Evolutionary conservation across 64 coral and sea anemone genomes (phyloP).

Genomic region (Dendronephthya gigantea): DNA sequence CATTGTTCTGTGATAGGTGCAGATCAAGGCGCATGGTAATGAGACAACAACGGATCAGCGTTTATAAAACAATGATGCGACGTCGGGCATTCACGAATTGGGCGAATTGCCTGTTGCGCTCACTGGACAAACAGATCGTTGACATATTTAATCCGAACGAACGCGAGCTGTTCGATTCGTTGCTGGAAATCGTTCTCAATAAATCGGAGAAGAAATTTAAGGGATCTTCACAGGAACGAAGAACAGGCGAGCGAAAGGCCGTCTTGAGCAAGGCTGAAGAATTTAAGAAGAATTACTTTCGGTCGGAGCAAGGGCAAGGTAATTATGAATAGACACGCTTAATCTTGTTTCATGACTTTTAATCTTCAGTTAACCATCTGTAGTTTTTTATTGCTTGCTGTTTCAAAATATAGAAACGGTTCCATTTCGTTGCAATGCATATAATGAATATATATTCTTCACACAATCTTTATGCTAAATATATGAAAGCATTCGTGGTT

Average conservation of each 20-base stretch:
- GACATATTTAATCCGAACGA: slow-evolving; percentile 51
- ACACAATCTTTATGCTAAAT: too few relatives aligned
- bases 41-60: background rate
- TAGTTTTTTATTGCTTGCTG: background rate
- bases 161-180: slow-evolving; percentile 22
- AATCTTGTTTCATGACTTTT: background rate
- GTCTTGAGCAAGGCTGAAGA: background rate
- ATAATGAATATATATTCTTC: too few relatives aligned
- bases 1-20: background rate
- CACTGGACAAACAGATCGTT: slow-evolving; percentile 24
- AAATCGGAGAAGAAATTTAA: slow-evolving; percentile 31
- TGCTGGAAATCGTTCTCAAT: slow-evolving; percentile 29
- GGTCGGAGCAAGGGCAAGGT: background rate
- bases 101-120: slow-evolving; percentile 44
- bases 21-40: background rate
- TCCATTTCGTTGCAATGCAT: too few relatives aligned
- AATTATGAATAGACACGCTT: background rate
- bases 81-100: slow-evolving; percentile 83
- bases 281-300: background rate
- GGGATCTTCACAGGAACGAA: slow-evolving; percentile 11
- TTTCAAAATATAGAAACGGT: too few relatives aligned
- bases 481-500: too few relatives aligned
- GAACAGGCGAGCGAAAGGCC: slow-evolving; percentile 22
- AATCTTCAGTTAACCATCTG: background rate
- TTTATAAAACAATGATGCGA: slow-evolving; percentile 50